phyloP scores from a whole-genome alignment of 2,888 invertebrate species.

The Lordiphosa fenestrarum region DNA sequence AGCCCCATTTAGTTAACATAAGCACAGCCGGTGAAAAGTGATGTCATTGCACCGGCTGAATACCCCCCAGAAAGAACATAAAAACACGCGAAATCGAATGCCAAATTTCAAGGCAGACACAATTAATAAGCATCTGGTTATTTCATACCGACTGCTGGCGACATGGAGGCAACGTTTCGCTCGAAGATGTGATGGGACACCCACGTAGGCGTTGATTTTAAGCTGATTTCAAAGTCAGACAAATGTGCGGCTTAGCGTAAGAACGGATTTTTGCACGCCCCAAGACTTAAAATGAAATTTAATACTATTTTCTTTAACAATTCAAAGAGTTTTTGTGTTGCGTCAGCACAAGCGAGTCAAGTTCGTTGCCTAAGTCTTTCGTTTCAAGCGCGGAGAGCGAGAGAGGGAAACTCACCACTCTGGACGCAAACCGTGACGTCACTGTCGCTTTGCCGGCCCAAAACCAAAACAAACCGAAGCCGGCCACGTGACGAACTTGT shows the following conservation, averaged over 20 bases:
- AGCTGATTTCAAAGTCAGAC: slow-evolving; percentile 73
- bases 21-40: slow-evolving; percentile 25
- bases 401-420: not conserved
- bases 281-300: slow-evolving; percentile 54
- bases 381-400: slow-evolving; percentile 23
- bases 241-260: slow-evolving; percentile 60
- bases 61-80: slow-evolving; percentile 7
- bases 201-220: slow-evolving; percentile 73
- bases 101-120: slow-evolving; percentile 45
- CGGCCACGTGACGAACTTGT: slow-evolving; percentile 71
- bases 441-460: slow-evolving; percentile 29
- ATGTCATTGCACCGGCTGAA: slow-evolving; percentile 53
- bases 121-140: slow-evolving; percentile 61
- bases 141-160: slow-evolving; percentile 30
- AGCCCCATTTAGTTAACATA: slow-evolving; percentile 7
- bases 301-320: slow-evolving; percentile 38
- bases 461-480: slow-evolving; percentile 69
- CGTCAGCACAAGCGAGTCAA: slow-evolving; percentile 40
- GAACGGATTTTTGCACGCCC: slow-evolving; percentile 54
- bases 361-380: slow-evolving; percentile 66
- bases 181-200: slow-evolving; percentile 45
- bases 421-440: slow-evolving; percentile 61
- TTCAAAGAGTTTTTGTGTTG: slow-evolving; percentile 23
- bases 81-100: slow-evolving; percentile 43
- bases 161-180: slow-evolving; percentile 26